Conservation (phyloP, 2,888 invertebrate genomes). For the Andricus quercusramuli region DNA sequence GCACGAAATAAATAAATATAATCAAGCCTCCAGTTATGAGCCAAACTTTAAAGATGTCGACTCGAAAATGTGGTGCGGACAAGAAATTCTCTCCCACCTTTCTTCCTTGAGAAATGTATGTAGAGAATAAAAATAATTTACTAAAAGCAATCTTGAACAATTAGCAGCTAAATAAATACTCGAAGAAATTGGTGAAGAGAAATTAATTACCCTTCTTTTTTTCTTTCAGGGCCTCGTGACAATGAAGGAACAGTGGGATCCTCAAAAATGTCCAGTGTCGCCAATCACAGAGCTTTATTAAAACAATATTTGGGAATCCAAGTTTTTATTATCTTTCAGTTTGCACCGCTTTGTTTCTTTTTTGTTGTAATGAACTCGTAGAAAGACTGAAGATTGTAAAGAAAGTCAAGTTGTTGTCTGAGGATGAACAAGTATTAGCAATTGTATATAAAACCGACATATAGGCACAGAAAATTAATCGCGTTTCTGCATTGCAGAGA, state of each 20-base stretch:
- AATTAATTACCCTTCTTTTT: conserved; percentile 5
- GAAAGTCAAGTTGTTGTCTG: neutral
- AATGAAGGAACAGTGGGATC: conserved; percentile 81
- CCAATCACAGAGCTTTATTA: conserved; percentile 71
- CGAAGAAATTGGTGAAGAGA: neutral
- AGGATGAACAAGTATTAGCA: conserved; percentile 13
- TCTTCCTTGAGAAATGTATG: conserved; percentile 72
- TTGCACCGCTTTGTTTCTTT: conserved; percentile 52
- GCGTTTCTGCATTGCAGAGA: conserved; percentile 47
- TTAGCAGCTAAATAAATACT: neutral
- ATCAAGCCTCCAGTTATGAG: conserved; percentile 35
- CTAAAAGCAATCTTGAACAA: neutral
- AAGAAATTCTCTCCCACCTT: conserved; percentile 72
- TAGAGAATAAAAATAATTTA: neutral
- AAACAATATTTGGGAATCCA: conserved; percentile 43
- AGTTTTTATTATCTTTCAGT: conserved; percentile 41
- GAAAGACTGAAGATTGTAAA: conserved; percentile 27
- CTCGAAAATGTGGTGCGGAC: conserved; percentile 68
- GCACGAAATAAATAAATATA: conserved; percentile 63
- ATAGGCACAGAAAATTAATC: conserved; percentile 29
- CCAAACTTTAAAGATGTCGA: conserved; percentile 39
- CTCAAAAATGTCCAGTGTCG: conserved; percentile 68
- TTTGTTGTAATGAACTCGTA: conserved; percentile 50
- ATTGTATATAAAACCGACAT: neutral
- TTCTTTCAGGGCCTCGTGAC: conserved; percentile 77